phyloP scores from a whole-genome alignment of 2,797 vertebrate genomes.

The Halcyon smyrnensis region DNA sequence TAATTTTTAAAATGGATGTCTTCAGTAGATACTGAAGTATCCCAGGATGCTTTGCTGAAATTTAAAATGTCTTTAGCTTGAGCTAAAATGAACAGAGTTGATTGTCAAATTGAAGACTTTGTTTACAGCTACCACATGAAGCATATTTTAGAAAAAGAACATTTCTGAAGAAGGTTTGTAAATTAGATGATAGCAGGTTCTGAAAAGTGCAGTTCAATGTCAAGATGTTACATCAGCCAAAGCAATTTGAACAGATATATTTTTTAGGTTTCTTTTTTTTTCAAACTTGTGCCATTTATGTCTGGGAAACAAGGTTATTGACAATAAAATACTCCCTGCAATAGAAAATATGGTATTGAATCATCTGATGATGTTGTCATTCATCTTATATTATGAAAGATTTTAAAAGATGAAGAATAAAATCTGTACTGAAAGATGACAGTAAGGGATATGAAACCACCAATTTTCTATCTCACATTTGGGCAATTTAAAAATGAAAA shows the following conservation, averaged over 20 bases:
- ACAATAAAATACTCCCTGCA: background rate
- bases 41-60: background rate
- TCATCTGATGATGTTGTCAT: background rate
- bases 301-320: conserved; percentile 2
- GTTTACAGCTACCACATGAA: background rate
- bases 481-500: conserved; percentile 68
- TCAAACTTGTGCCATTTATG: background rate
- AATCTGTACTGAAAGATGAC: conserved; percentile 25
- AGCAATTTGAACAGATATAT: background rate
- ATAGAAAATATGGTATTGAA: background rate
- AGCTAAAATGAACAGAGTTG: background rate
- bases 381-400: background rate
- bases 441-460: conserved; percentile 38
- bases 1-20: background rate
- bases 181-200: conserved; percentile 1
- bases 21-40: background rate
- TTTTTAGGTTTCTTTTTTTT: background rate
- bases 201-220: conserved; percentile 1
- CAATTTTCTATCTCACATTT: conserved; percentile 18
- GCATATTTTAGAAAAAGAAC: background rate
- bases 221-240: conserved; percentile 14
- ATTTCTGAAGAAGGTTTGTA: conserved; percentile 2
- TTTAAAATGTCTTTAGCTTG: background rate
- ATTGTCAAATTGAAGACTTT: conserved; percentile 2
- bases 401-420: conserved; percentile 12